These are phyloP conservation scores for Ptiloglossa arizonensis DNA, from an alignment of 1,140 invertebrate genomes.

Conservation along the genomic window DNA sequence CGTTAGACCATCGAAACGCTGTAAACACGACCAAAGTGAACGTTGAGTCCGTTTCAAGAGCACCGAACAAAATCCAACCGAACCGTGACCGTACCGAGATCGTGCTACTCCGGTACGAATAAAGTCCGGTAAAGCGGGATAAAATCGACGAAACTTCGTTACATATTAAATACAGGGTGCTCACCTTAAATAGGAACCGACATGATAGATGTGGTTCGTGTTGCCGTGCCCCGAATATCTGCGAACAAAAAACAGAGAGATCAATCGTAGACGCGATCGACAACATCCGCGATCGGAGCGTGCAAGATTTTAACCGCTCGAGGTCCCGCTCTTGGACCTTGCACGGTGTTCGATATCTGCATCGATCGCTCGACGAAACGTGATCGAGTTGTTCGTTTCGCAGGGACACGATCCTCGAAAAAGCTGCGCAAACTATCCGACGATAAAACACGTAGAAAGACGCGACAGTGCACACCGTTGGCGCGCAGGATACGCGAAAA, in stretches of 20 bases:
- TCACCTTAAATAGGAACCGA: constrained; percentile 72
- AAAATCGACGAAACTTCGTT: neutral
- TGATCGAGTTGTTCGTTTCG: too few species aligned
- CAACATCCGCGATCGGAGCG: too few species aligned
- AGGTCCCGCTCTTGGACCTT: too few species aligned
- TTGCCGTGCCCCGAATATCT: constrained; percentile 74
- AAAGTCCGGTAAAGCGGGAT: neutral
- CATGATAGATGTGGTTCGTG: constrained; percentile 71
- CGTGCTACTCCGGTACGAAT: neutral
- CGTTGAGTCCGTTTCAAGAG: neutral
- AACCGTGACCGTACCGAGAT: constrained; percentile 9
- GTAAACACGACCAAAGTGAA: neutral
- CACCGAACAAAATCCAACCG: neutral
- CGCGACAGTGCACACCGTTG: too few species aligned
- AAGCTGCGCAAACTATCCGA: neutral
- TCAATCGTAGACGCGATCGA: neutral
- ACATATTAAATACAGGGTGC: constrained; percentile 5
- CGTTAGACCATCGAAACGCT: neutral
- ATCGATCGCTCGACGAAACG: too few species aligned
- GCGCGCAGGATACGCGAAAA: neutral
- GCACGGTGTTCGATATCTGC: too few species aligned
- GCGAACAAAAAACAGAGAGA: constrained; percentile 57
- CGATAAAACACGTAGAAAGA: neutral
- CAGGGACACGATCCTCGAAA: too few species aligned
- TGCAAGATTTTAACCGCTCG: constrained; percentile 16